A percentile compares a stretch with the other conserved stretches of the same genome.
phyloP scores from a whole-genome alignment of 2,113 vertebrate genomes.

The Laticauda colubrina region DNA sequence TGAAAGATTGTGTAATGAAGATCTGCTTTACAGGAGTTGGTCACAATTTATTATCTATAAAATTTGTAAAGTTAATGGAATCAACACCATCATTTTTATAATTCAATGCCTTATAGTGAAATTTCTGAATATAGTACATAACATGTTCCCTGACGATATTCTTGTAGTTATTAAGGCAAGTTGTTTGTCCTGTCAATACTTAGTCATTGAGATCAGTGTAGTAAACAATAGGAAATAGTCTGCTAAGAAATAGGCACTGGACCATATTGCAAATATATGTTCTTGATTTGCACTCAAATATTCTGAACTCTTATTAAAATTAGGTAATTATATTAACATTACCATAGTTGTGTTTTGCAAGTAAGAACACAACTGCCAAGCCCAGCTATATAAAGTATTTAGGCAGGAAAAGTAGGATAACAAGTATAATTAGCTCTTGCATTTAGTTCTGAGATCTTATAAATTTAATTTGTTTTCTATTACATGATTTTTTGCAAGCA shows the following conservation, averaged over 20 bases:
- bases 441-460: background rate
- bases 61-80: background rate
- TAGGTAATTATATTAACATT: background rate
- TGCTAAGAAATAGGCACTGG: background rate
- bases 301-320: background rate
- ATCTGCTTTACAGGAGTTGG: background rate
- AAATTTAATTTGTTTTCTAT: background rate
- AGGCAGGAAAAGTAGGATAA: background rate
- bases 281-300: background rate
- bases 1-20: background rate
- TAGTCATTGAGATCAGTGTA: background rate
- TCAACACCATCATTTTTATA: background rate
- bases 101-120: background rate
- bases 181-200: background rate
- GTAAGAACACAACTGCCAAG: background rate
- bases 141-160: background rate
- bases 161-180: background rate
- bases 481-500: background rate
- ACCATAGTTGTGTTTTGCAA: slow-evolving; percentile 3
- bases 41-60: background rate
- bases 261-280: background rate
- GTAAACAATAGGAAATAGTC: background rate
- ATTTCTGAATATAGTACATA: background rate
- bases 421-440: background rate
- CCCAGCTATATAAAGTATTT: background rate